These are phyloP conservation scores for Stegostoma tigrinum DNA, from an alignment of 2,113 vertebrate species.

Conservation along the genomic window DNA sequence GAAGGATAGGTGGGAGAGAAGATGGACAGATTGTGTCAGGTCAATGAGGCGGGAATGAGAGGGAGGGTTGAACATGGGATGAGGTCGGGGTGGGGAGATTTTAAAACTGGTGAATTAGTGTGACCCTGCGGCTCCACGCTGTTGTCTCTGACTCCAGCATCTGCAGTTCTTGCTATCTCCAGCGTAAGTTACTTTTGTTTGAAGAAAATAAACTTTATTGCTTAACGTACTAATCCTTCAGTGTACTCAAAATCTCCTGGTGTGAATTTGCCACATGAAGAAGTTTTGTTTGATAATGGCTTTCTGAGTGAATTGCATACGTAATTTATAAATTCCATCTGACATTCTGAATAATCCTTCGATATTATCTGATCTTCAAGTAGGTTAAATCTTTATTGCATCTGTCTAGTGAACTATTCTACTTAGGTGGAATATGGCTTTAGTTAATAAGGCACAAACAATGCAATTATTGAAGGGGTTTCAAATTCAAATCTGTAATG, in stretches of 20 bases:
- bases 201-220: not conserved
- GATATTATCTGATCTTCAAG: constrained; percentile 42
- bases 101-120: too few relatives aligned
- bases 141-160: too few relatives aligned
- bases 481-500: not conserved
- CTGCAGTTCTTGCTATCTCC: too few relatives aligned
- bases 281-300: constrained; percentile 49
- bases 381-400: constrained; percentile 43
- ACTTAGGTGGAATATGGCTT: constrained; percentile 41
- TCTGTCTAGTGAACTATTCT: constrained; percentile 45
- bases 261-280: constrained; percentile 30
- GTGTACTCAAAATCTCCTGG: constrained; percentile 11
- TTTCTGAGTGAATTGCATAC: constrained; percentile 42
- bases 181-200: not conserved
- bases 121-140: too few relatives aligned
- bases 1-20: too few relatives aligned
- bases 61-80: too few relatives aligned
- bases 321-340: constrained; percentile 44
- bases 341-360: constrained; percentile 39
- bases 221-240: not conserved
- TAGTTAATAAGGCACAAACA: constrained; percentile 41
- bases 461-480: not conserved
- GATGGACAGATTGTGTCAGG: too few relatives aligned
- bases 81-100: too few relatives aligned
- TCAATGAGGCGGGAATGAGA: too few relatives aligned